Conservation (phyloP, 2,113 vertebrate genomes). For the Felis chaus region DNA sequence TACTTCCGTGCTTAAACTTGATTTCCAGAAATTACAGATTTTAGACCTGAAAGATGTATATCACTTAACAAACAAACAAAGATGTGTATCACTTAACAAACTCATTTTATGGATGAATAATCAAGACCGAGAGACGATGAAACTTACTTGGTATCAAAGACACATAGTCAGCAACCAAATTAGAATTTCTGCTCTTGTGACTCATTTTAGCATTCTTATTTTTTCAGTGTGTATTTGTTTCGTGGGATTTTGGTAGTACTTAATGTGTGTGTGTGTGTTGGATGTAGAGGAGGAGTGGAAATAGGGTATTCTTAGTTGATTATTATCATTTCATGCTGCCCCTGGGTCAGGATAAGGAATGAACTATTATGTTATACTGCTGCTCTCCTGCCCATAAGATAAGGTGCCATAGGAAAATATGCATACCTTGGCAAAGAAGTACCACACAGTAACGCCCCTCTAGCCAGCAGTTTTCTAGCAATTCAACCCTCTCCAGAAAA, state of each 20-base stretch:
- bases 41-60: background rate
- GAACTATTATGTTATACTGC: background rate
- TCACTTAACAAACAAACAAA: background rate
- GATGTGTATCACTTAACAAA: background rate
- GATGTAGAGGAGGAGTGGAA: background rate
- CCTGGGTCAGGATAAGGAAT: background rate
- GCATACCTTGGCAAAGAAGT: background rate
- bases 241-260: slow-evolving; percentile 11
- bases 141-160: background rate
- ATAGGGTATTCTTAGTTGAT: background rate
- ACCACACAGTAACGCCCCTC: background rate
- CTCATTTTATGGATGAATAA: background rate
- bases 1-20: background rate
- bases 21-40: slow-evolving; percentile 11
- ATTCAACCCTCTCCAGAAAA: background rate
- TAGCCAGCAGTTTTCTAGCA: background rate
- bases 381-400: background rate
- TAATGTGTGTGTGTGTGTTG: background rate
- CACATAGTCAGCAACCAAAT: background rate
- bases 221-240: background rate
- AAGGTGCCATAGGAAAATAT: background rate
- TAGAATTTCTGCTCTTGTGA: background rate
- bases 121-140: background rate
- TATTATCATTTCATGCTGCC: background rate
- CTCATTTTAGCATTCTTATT: background rate